Evolutionary conservation across 2,113 vertebrate genomes (phyloP), one percentile per base, ranked within the genome.

Genomic region (Ammodytes marinus): DNA sequence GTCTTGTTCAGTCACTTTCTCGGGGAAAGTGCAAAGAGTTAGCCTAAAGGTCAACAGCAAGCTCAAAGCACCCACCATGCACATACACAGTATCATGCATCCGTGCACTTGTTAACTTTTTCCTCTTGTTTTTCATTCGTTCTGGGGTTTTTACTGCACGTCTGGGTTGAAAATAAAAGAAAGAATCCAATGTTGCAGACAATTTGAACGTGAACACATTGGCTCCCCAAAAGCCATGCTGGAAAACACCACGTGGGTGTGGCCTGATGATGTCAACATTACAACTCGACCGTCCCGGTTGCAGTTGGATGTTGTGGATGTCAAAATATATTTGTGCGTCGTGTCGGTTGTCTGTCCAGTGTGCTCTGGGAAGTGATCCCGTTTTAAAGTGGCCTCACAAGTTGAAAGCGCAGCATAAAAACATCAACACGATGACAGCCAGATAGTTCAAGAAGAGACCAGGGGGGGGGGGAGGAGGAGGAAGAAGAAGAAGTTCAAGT

Each of bases 161-260:
- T 35, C 8, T 7, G 39, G 15, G 42, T 53, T 17, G 0, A 17
- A 35, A 17, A 53, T 55, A 8, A 42, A 40, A 42, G 35, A 63
- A 69, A 78, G 64, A 80, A 19, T 74, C 80, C 82, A 46, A 9
- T 14, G 37, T 77, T 88, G 70, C 78, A 59, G 8, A 37, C 69
- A 19, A 70, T 53, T 11, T 53, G 53, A 80, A 69, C 61, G 69
- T 67, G 69, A 70, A 49, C 57, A 17, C 17, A 57, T 27, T 75
- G 59, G 57, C 64, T 80, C 39, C 72, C 58, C 59, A 47, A 64
- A 86, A 69, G 67, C 57, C 0, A 8, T 39, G 39, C 61, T 77
- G 91, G 73, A 79, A 91, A 88, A 43, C 54, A 83, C 79, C 79
- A 35, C 37, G 77, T 63, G 81, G 86, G 73, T 42, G 77, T 63